Conservation (phyloP, 2,888 invertebrate genomes). For the Ecliptopera silaceata region DNA sequence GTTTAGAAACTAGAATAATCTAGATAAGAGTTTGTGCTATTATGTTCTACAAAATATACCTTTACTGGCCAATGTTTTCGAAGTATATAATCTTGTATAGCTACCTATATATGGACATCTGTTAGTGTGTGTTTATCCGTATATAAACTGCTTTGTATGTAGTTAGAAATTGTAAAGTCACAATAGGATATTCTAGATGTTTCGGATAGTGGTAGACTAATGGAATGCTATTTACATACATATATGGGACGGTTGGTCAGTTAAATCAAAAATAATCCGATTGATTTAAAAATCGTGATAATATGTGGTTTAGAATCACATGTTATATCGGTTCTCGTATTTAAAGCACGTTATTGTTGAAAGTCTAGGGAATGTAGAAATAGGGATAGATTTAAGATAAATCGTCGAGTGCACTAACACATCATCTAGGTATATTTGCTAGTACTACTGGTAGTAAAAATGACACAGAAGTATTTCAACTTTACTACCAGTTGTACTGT, state of each 20-base stretch:
- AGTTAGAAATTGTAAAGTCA: conserved; percentile 67
- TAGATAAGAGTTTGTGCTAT: conserved; percentile 52
- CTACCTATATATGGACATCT: conserved; percentile 42
- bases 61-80: conserved; percentile 57
- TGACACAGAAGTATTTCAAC: too few relatives aligned
- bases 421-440: background rate
- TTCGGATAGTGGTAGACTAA: conserved; percentile 48
- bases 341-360: conserved; percentile 40
- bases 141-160: conserved; percentile 66
- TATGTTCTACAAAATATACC: conserved; percentile 48
- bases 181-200: conserved; percentile 54
- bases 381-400: conserved; percentile 25
- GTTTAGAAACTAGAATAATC: conserved; percentile 51
- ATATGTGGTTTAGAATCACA: conserved; percentile 29
- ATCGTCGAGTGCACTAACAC: conserved; percentile 25
- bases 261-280: conserved; percentile 29
- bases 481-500: too few relatives aligned
- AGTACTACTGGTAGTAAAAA: too few relatives aligned
- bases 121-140: conserved; percentile 59
- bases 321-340: conserved; percentile 31
- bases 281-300: conserved; percentile 17
- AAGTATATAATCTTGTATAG: conserved; percentile 49
- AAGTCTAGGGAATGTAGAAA: conserved; percentile 36
- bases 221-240: conserved; percentile 36
- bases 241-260: conserved; percentile 49